phyloP scores from a whole-genome alignment of 2,888 invertebrate genomes.

The Bombyx huttoni region DNA sequence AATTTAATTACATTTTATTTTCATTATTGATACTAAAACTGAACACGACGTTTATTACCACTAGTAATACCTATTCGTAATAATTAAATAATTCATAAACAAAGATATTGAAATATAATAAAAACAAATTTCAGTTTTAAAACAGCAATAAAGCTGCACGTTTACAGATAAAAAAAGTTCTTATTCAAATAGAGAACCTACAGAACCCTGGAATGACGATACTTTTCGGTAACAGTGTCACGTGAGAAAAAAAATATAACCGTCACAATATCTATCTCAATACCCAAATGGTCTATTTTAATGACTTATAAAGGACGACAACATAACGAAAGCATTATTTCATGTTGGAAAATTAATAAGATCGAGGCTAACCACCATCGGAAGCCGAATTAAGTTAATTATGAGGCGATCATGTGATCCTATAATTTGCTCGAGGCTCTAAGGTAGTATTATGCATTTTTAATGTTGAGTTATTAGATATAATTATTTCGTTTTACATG shows the following conservation, averaged over 20 bases:
- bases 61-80: no score
- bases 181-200: not conserved
- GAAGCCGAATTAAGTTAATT: not conserved
- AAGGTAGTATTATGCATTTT: not conserved
- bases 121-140: no score
- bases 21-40: not conserved
- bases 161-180: no score
- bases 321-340: not conserved
- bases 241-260: not conserved
- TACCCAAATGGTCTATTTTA: not conserved
- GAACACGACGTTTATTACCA: not conserved
- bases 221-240: not conserved
- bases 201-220: not conserved
- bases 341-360: slow-evolving; percentile 1
- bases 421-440: not conserved
- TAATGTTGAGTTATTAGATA: not conserved
- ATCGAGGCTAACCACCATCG: slow-evolving; percentile 1
- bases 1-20: not conserved
- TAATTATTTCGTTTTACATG: not conserved
- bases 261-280: not conserved
- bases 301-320: slow-evolving; percentile 1
- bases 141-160: no score
- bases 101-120: no score
- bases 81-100: no score
- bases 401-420: not conserved